Conservation (phyloP, 2,888 invertebrate genomes). For the Hesperia comma region DNA sequence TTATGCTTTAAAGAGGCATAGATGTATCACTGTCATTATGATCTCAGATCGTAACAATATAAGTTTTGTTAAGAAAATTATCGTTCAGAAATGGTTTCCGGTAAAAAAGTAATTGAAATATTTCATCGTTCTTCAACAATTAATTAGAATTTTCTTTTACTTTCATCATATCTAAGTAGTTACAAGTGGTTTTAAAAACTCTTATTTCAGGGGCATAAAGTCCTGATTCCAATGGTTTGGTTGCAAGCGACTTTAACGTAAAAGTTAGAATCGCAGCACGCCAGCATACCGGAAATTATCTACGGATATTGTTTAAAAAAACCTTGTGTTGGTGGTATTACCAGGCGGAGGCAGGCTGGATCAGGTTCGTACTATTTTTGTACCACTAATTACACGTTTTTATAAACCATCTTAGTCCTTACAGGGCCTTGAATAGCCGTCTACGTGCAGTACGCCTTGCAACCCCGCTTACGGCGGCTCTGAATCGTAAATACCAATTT, state of each 20-base stretch:
- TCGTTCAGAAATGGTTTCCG: not conserved
- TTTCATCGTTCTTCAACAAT: constrained; percentile 1
- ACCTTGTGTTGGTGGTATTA: constrained; percentile 2
- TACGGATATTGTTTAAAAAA: constrained; percentile 30
- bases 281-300: constrained; percentile 24
- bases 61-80: too few relatives aligned
- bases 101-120: not conserved
- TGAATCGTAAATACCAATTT: too few relatives aligned
- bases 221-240: not conserved
- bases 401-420: too few relatives aligned
- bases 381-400: too few relatives aligned
- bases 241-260: not conserved
- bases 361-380: not conserved
- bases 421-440: too few relatives aligned
- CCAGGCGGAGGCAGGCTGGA: not conserved
- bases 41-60: too few relatives aligned
- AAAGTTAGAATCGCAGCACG: constrained; percentile 2
- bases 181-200: not conserved
- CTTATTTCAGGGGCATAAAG: not conserved
- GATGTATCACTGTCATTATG: too few relatives aligned
- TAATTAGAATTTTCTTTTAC: constrained; percentile 9
- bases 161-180: not conserved
- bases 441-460: too few relatives aligned
- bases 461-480: too few relatives aligned
- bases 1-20: too few relatives aligned